phyloP scores from a whole-genome alignment of 2,797 vertebrate species.

The Microctenopoma lineatum region DNA sequence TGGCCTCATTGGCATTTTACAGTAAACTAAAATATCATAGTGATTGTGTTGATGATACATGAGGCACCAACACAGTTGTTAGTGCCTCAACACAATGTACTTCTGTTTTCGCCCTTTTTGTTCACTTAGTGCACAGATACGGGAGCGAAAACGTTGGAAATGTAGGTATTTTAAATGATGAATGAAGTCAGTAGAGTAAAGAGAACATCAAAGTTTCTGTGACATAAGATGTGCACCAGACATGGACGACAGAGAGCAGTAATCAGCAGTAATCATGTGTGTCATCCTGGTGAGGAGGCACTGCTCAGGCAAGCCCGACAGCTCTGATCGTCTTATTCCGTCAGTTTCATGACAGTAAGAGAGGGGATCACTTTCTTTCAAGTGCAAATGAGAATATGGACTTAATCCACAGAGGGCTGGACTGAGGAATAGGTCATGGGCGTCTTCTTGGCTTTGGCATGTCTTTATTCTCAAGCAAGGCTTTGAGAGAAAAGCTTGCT shows the following conservation, averaged over 20 bases:
- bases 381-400: constrained; percentile 75
- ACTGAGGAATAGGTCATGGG: constrained; percentile 54
- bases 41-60: constrained; percentile 7
- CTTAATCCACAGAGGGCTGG: constrained; percentile 69
- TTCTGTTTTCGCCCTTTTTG: neutral
- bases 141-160: neutral
- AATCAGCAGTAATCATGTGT: constrained; percentile 40
- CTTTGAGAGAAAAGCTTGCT: constrained; percentile 34
- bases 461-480: constrained; percentile 42
- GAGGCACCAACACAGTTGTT: neutral
- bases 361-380: constrained; percentile 70
- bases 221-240: constrained; percentile 19
- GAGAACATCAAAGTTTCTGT: constrained; percentile 36
- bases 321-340: constrained; percentile 54
- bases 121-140: neutral
- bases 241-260: constrained; percentile 28
- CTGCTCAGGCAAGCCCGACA: constrained; percentile 53
- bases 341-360: constrained; percentile 59
- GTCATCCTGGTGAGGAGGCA: constrained; percentile 29
- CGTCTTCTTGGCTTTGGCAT: constrained; percentile 41
- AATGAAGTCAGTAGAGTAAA: constrained; percentile 9
- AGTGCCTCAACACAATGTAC: neutral
- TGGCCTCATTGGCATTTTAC: constrained; percentile 13
- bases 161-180: constrained; percentile 1
- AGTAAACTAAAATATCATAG: neutral